Evolutionary conservation across 30 jellyfish, hydroid and myxozoan species (phyloP), one percentile per base, ranked within the genome.

Genomic region (Aurelia sp.): DNA sequence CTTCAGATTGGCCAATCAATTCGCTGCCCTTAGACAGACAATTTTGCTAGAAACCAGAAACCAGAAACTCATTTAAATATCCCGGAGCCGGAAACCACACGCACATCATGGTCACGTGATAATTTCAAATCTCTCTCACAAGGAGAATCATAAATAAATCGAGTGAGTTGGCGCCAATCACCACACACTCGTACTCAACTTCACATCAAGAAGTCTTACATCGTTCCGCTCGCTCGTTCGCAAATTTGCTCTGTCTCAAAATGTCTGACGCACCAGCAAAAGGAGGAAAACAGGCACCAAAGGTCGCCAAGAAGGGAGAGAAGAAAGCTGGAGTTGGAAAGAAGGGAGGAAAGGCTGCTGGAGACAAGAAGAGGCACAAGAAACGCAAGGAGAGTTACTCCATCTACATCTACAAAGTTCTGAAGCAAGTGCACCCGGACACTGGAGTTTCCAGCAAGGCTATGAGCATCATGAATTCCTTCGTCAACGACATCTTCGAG

Each of bases 371-470:
- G 40, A 64, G 87, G 40, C 18, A 72, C 58, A 85, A 72, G 76
- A 91, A 85, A 78, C 82, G 94, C 20, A 68, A 68, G 47, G 96
- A 91, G 73, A 71, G 90, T 19, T 91, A 84, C 80, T 66, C 91
- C 11, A 79, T 85, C 67, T 91, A 91, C 85, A 85, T 91, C 66
- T 91, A 91, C 78, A 91, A 86, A 59, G 98, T 91, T 67, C 76
- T 91, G 85, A 91, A 85, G 59, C 98, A 91, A 79, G 98, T 91
- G 71, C 98, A 91, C 64, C 98, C 98, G 24, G 93, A 77, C 63
- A 82, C 88, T 72, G 98, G 96, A 3, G 72, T 91, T 61, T 91
- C 98, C 17, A 76, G 86, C 90, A 91, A 82, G 63, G 98, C 97
- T 17, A 92, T 92, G 97, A 33, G 78, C 24, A 92, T 92, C 88